Percentiles rank a stretch among this genome's conserved stretches.
These are phyloP conservation scores for Chaetodon auriga DNA, from an alignment of 2,113 vertebrate genomes.

Conservation along the genomic window DNA sequence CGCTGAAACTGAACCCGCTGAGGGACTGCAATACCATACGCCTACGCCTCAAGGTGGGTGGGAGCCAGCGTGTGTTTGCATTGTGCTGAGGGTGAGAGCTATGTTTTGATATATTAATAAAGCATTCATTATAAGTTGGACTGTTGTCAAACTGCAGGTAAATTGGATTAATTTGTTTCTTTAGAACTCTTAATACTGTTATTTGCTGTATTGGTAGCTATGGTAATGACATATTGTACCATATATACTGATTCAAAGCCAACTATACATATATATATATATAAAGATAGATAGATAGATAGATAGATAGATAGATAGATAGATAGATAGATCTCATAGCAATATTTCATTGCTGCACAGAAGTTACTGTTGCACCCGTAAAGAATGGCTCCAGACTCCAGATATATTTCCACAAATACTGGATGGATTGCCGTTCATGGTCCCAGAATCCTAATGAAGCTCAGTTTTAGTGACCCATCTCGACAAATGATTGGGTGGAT, in stretches of 20 bases:
- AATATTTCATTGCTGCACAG: not conserved
- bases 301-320: too few species aligned
- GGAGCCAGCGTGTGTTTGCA: slow-evolving; percentile 21
- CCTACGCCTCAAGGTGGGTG: slow-evolving; percentile 92
- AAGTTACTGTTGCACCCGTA: not conserved
- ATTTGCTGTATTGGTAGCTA: not conserved
- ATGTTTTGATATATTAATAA: not conserved
- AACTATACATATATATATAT: too few species aligned
- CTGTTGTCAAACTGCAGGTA: slow-evolving; percentile 4
- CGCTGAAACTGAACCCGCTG: slow-evolving; percentile 94
- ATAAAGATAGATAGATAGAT: too few species aligned
- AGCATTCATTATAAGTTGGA: not conserved
- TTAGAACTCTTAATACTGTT: not conserved
- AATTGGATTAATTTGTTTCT: not conserved
- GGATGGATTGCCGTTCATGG: too few species aligned
- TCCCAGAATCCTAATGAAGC: too few species aligned
- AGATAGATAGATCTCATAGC: not conserved
- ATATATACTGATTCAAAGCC: not conserved
- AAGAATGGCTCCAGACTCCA: too few species aligned
- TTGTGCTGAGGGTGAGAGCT: not conserved
- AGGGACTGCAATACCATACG: slow-evolving; percentile 94
- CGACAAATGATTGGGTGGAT: too few species aligned
- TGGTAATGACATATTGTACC: not conserved
- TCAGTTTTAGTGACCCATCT: too few species aligned
- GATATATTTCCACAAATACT: too few species aligned